Conservation (phyloP, 2,888 invertebrate species). For the Drosophila emarginata region DNA sequence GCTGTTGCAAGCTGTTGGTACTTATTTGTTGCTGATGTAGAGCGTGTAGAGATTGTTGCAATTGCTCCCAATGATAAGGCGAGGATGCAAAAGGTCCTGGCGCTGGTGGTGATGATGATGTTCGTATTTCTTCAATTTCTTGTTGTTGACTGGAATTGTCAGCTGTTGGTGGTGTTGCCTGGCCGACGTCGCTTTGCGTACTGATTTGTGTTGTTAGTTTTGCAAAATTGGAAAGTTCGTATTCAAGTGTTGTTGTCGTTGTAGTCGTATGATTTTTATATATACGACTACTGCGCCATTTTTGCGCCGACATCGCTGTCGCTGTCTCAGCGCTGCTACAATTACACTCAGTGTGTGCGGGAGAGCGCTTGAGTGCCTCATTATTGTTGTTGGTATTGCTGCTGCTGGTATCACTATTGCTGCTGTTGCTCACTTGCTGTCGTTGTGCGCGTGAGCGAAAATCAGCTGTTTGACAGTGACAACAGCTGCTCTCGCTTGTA, state of each 20-base stretch:
- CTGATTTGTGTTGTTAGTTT: constrained; percentile 80
- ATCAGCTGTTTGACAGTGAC: constrained; percentile 71
- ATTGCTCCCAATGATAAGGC: constrained; percentile 49
- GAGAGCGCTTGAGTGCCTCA: constrained; percentile 42
- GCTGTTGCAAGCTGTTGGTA: constrained; percentile 44
- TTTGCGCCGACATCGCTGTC: constrained; percentile 27
- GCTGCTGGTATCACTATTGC: constrained; percentile 8
- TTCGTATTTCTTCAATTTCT: constrained; percentile 36
- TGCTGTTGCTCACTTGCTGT: constrained; percentile 17
- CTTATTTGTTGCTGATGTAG: constrained; percentile 47
- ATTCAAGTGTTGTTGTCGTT: constrained; percentile 80
- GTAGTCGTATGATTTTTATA: constrained; percentile 81
- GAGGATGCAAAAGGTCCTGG: constrained; percentile 55
- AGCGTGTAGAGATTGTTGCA: constrained; percentile 54
- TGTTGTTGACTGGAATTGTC: constrained; percentile 1
- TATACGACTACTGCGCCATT: constrained; percentile 72
- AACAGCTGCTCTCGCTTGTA: constrained; percentile 39
- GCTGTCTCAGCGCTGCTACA: constrained; percentile 33
- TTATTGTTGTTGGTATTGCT: constrained; percentile 32
- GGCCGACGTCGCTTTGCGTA: constrained; percentile 78
- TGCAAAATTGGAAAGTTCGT: constrained; percentile 81
- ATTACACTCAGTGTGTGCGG: constrained; percentile 38
- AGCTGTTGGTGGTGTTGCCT: constrained; percentile 47
- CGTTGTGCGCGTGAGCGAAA: constrained; percentile 46
- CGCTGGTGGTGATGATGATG: constrained; percentile 41